Percentiles rank a stretch among this genome's conserved stretches.
phyloP scores from a whole-genome alignment of 1,140 invertebrate species.

The Chlorops oryzae region DNA sequence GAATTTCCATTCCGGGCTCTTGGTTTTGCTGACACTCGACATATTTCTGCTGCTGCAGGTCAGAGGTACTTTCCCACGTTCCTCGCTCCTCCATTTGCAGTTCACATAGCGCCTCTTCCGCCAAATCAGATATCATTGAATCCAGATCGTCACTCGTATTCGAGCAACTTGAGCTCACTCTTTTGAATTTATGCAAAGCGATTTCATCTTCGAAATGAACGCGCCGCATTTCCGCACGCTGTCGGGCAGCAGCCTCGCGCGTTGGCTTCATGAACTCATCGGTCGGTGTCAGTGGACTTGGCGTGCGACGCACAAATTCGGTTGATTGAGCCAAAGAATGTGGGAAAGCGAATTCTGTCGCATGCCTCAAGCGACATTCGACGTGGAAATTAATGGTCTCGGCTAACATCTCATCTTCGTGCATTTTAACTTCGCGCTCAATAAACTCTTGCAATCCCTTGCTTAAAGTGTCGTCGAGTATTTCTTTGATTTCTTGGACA shows the following conservation, averaged over 20 bases:
- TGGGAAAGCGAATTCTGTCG: no score
- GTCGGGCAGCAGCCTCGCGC: conserved; percentile 30
- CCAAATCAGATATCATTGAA: conserved; percentile 41
- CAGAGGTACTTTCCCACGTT: neutral
- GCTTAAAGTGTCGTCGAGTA: no score
- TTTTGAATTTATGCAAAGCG: conserved; percentile 13
- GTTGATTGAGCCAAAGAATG: no score
- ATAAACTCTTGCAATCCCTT: no score
- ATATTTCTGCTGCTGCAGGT: neutral
- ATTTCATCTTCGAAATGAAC: conserved; percentile 34
- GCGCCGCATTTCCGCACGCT: conserved; percentile 30
- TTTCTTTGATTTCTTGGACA: no score
- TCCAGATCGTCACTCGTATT: conserved; percentile 44
- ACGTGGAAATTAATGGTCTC: no score
- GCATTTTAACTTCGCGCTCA: no score
- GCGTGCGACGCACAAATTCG: conserved; percentile 33
- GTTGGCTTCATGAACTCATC: conserved; percentile 35
- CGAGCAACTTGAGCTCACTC: conserved; percentile 33
- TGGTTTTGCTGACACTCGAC: neutral
- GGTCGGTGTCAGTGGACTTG: conserved; percentile 31
- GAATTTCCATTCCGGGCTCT: neutral
- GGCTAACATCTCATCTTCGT: no score
- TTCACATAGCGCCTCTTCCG: conserved; percentile 37
- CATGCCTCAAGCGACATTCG: no score
- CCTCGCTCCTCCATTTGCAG: conserved; percentile 29